Evolutionary conservation across 2,113 vertebrate species (phyloP).

Genomic region (Agapornis roseicollis): DNA sequence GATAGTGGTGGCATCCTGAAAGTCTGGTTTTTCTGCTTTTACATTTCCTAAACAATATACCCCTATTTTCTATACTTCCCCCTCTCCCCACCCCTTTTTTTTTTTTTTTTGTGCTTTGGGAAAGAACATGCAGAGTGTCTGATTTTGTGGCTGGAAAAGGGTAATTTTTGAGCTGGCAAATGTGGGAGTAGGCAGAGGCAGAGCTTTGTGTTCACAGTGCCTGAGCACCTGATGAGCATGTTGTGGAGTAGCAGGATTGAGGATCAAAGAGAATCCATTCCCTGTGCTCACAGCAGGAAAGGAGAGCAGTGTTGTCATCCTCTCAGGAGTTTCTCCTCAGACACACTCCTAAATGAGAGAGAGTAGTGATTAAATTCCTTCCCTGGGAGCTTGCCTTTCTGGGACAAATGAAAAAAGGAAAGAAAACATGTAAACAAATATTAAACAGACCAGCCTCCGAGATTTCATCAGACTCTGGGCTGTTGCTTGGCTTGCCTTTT

Average conservation of each 20-base stretch:
- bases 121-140: not conserved
- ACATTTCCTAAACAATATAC: too few species aligned
- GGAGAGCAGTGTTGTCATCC: not conserved
- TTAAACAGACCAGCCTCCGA: not conserved
- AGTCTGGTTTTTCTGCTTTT: too few species aligned
- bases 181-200: not conserved
- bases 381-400: constrained; percentile 10
- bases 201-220: accelerated
- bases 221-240: not conserved
- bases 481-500: not conserved
- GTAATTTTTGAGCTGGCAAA: not conserved
- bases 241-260: not conserved
- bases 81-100: too few species aligned
- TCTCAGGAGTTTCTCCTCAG: constrained; percentile 2
- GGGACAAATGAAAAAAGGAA: constrained; percentile 2
- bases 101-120: not conserved
- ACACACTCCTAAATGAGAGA: not conserved
- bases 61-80: too few species aligned
- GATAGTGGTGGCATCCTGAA: too few species aligned
- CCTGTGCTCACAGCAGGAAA: not conserved
- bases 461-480: constrained; percentile 8
- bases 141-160: not conserved
- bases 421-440: constrained; percentile 36
- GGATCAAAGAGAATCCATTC: not conserved
- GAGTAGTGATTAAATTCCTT: constrained; percentile 27